A percentile compares a stretch with the other conserved stretches of the same genome.
phyloP scores from a whole-genome alignment of 2,797 vertebrate species.

The Sphenodon punctatus region DNA sequence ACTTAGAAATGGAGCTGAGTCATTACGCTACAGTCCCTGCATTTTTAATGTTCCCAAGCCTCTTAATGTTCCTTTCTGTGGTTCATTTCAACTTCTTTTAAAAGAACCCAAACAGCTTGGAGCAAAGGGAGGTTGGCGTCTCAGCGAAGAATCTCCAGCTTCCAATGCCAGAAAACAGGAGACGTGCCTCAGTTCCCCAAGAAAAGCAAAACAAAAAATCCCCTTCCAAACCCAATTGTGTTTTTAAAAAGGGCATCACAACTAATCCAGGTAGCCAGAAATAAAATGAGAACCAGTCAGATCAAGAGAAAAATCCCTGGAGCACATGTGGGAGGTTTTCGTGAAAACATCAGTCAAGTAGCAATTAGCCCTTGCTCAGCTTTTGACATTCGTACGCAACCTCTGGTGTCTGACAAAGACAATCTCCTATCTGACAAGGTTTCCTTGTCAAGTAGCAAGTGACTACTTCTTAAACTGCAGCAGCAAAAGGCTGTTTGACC shows the following conservation, averaged over 20 bases:
- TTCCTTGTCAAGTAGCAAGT: no score
- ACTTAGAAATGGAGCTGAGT: conserved; percentile 66
- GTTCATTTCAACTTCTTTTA: conserved; percentile 59
- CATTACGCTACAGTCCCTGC: conserved; percentile 53
- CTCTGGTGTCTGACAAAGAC: no score
- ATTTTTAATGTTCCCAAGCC: conserved; percentile 65
- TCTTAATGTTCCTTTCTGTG: conserved; percentile 64
- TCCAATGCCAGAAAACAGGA: conserved; percentile 57
- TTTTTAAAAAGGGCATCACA: conserved; percentile 28
- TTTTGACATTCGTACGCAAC: no score
- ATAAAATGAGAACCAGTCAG: conserved; percentile 59
- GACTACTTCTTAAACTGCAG: no score
- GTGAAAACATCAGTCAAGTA: no score
- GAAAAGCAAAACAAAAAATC: no score
- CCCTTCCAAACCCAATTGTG: conserved; percentile 61
- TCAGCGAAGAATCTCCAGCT: conserved; percentile 53
- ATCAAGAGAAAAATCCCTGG: conserved; percentile 55
- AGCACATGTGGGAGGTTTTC: conserved; percentile 49
- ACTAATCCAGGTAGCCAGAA: conserved; percentile 48
- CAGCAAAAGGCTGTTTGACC: no score
- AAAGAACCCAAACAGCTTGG: conserved; percentile 54
- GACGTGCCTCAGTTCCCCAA: no score
- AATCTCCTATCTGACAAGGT: no score
- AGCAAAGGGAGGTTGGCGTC: conserved; percentile 42
- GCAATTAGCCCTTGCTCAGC: no score